Conservation (phyloP, 2,888 invertebrate genomes). For the Chloroclystis v-ata region DNA sequence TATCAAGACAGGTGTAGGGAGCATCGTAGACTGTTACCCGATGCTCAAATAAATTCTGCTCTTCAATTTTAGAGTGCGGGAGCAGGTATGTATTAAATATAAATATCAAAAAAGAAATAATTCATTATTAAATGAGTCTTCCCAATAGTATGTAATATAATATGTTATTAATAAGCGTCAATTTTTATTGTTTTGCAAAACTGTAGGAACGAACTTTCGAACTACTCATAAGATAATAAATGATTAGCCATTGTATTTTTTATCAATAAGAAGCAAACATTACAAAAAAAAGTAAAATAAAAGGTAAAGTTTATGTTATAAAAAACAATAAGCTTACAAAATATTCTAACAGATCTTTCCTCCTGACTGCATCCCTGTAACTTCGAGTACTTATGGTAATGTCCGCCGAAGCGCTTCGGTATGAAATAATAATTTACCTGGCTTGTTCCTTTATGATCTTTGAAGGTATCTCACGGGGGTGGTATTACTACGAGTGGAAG, state of each 20-base stretch:
- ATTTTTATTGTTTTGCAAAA: too few relatives aligned
- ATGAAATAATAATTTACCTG: constrained; percentile 58
- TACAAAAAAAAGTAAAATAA: too few relatives aligned
- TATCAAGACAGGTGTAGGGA: constrained; percentile 4
- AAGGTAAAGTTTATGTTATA: too few relatives aligned
- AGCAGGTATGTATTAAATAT: constrained; percentile 21
- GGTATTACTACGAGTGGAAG: not conserved
- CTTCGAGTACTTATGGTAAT: constrained; percentile 57
- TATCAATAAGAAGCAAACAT: too few relatives aligned
- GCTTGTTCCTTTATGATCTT: constrained; percentile 25
- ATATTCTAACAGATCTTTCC: not conserved
- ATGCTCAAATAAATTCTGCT: constrained; percentile 40
- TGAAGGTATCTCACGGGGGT: constrained; percentile 6
- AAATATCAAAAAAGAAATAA: too few relatives aligned
- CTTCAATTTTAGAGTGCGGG: constrained; percentile 45
- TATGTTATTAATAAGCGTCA: too few relatives aligned
- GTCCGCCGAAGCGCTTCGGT: constrained; percentile 40
- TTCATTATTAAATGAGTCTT: too few relatives aligned
- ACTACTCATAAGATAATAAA: too few relatives aligned
- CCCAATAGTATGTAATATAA: too few relatives aligned
- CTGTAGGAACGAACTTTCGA: too few relatives aligned
- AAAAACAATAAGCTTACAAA: too few relatives aligned
- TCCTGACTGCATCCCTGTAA: constrained; percentile 20
- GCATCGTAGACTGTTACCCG: constrained; percentile 21
- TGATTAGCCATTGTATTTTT: too few relatives aligned